Base-by-base conservation (phyloP, 2,888 invertebrate species). In the Stenichneumon culpator region DNA sequence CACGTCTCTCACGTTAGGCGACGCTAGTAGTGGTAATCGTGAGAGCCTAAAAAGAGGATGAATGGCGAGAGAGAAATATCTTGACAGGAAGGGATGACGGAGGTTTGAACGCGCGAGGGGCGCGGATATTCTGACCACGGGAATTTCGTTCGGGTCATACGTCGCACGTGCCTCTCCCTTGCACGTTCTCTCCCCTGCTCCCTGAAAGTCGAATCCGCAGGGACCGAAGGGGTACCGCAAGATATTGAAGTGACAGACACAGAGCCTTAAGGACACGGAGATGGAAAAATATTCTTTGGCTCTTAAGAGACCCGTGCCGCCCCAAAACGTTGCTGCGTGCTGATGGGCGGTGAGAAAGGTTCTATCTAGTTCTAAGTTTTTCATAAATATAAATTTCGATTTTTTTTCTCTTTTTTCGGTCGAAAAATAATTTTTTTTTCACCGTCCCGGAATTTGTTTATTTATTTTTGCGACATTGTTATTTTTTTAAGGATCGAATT, bases 11-110 rank as follows among this genome's bases (percentile, higher is more conserved):
- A 39, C 32, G 70, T n/a, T 57, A 80, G 50, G 57, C 65, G 79
- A 74, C 77, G n/a, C 78, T 32, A 1, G 25, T 44, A 16, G 78
- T n/a, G 72, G 57, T 78, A 78, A 82, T 65, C 78, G 65, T 50
- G 70, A 67, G 74, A 77, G 72, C 70, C 52, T 63, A 70, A 82
- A 52, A 63, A 69, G 67, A 73, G 68, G 28, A 74, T 47, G 19
- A 78, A 65, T 47, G 50, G 52, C 65, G 52, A 70, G 50, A 54
- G 44, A n/a, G 47, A 52, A 79, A 68, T 85, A 75, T 75, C 65
- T 79, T 75, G 68, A 72, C 32, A 67, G 67, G 36, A 68, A 32
- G 47, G 36, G 72, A 81, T 73, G 67, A 57, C 16, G 47, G 16
- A 16, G 69, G 68, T 57, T 47, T 16, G 47, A 65, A 73, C 57